A percentile compares a stretch with the other conserved stretches of the same genome.
Conservation (phyloP, 2,797 vertebrate genomes). For the Micrastur ruficollis region DNA sequence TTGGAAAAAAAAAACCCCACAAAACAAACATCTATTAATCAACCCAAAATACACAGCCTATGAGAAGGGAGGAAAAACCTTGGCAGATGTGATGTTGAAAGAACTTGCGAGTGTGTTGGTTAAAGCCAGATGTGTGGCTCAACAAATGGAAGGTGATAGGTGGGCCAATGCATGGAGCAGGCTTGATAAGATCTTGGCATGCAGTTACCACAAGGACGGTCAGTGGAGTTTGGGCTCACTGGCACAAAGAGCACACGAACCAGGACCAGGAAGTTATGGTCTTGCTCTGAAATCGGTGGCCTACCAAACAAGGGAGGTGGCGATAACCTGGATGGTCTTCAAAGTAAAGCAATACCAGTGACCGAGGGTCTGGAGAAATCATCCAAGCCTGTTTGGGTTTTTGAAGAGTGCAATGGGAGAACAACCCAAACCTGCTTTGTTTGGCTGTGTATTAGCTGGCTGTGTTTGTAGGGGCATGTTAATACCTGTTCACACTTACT, state of each 20-base stretch:
- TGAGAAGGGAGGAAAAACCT: not conserved
- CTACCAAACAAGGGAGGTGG: not conserved
- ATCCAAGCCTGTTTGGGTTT: not conserved
- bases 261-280: not conserved
- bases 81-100: not conserved
- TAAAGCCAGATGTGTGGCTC: not conserved
- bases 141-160: not conserved
- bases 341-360: not conserved
- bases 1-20: not conserved
- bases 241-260: not conserved
- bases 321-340: not conserved
- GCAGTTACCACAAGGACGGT: not conserved
- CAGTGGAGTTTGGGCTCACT: not conserved
- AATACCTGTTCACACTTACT: not conserved
- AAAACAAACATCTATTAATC: conserved; percentile 38
- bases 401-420: not conserved
- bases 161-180: not conserved
- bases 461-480: not conserved
- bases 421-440: not conserved
- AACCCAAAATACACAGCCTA: not conserved
- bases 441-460: not conserved
- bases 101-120: not conserved
- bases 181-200: not conserved
- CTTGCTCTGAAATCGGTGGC: not conserved
- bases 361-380: not conserved